Base-by-base conservation (phyloP, 2,113 vertebrate genomes). In the Progne subis region DNA sequence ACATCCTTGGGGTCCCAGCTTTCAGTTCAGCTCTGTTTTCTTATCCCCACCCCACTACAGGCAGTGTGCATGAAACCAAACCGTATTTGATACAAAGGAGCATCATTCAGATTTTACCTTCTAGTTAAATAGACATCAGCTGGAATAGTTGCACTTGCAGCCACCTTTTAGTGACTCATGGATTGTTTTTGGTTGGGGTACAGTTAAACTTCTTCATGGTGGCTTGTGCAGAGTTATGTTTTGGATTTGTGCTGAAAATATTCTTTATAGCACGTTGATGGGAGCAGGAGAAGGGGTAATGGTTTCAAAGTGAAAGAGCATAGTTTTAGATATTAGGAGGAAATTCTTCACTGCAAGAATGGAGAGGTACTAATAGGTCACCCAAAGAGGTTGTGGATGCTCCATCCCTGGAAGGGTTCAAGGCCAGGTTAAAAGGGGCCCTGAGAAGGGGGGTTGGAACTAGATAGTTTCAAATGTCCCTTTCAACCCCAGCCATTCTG, bases 1-100 rank as follows among this genome's bases (percentile, higher is more conserved):
- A 5, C 1, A 3, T 69, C 32, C 39, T 39, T 46, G 63, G 41
- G 34, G 5, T 31, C 25, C 32, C 46, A 55, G 17, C 29, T 56
- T 53, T 56, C 53, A 14, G 9, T n/a, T 60, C 47, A 74, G 43
- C 53, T 61, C 28, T 18, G 2, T 31, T 74, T 49, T 29, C 43
- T 55, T 18, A 29, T 2, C 4, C 23, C 16, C 1, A 0, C 7
- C 19, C 29, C 6, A 25, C 8, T 44, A 37, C 12, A 32, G 55
- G 23, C 7, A 41, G 46, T 2, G 37, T 8, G 1, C 21, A 18
- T 2, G 29, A 46, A 74, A 37, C n/a, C 15, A 57, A 63, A 25
- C 19, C 3, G 0, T 32, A 18, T 64, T 63, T 76, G 39, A 41
- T 37, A 18, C 4, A 3, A 16, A 8, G 11, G 14, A 46, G 3